A percentile compares a stretch with the other conserved stretches of the same genome.
Conservation (phyloP, 2,888 invertebrate genomes). For the Metalampra italica region DNA sequence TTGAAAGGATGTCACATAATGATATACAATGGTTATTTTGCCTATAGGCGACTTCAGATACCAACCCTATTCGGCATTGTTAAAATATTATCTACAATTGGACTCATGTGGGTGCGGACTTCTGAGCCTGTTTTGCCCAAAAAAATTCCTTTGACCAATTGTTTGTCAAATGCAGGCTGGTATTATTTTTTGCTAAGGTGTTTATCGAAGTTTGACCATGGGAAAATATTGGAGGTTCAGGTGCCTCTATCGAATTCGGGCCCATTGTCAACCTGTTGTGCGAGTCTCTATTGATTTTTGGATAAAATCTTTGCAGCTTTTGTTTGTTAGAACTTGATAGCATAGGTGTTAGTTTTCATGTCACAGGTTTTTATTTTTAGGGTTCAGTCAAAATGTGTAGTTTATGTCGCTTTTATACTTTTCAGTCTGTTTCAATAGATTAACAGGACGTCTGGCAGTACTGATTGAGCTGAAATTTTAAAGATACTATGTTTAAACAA, state of each 20-base stretch:
- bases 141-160: slow-evolving; percentile 74
- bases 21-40: slow-evolving; percentile 73
- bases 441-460: no score
- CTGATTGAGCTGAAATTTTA: no score
- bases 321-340: slow-evolving; percentile 27
- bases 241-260: slow-evolving; percentile 61
- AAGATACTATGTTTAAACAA: no score
- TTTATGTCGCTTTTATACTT: no score
- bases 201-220: slow-evolving; percentile 76
- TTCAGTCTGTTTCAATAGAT: no score
- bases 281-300: slow-evolving; percentile 30
- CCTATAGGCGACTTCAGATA: slow-evolving; percentile 43
- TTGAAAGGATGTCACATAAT: slow-evolving; percentile 70
- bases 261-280: slow-evolving; percentile 65
- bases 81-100: slow-evolving; percentile 61
- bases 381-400: no score
- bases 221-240: slow-evolving; percentile 74
- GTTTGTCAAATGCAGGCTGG: slow-evolving; percentile 68
- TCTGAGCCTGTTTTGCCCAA: slow-evolving; percentile 57
- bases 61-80: slow-evolving; percentile 64
- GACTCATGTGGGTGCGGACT: slow-evolving; percentile 61
- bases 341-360: background rate
- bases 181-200: slow-evolving; percentile 68
- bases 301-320: slow-evolving; percentile 55
- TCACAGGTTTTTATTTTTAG: no score